Base-by-base conservation (phyloP, 2,797 vertebrate species). In the Dendrocincla tyrannina region DNA sequence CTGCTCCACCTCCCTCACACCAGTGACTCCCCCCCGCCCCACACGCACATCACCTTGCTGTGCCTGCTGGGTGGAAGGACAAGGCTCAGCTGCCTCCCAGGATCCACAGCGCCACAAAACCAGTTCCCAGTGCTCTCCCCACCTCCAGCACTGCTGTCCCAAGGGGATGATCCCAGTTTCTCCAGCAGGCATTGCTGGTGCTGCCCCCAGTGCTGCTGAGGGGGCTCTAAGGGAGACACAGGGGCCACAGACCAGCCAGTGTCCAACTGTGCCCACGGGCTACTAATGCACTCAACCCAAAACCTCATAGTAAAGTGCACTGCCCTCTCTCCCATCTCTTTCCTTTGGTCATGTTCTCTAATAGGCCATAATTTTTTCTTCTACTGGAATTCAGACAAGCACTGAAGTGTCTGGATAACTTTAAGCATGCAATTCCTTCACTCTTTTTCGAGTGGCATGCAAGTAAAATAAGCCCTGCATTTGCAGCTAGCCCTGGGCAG, bases 251-350 rank as follows among this genome's bases (percentile, higher is more conserved):
- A 41, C 12, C 59, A 46, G 23, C 27, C 70, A 55, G n/a, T 27
- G 39, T 59, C 25, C 2, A 4, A 5, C 27, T 32, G 60, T 60
- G 70, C 73, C 6, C 1, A 7, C 18, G 20, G 10, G 17, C 49
- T 35, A 41, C 32, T 24, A 42, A 3, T 6, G 22, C 28, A 73
- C 53, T 33, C 17, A 13, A n/a, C 52, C 4, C 17, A 50, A 32
- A 68, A 33, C 53, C 62, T 33, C 0, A 15, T 0, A 4, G 7
- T 20, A 0, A 27, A 74, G 17, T 2, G 17, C 27, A 13, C 52
- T 39, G 39, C 28, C 18, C 56, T 17, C n/a, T 66, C 66, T 37
- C 30, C 53, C 28, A 46, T 28, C 66, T 69, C 41, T 81, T 44
- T 28, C 35, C 47, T 77, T 74, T 62, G 69, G 22, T 76, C 6